Conservation (phyloP, 2,797 vertebrate species). For the Notoglanidium macrostoma region DNA sequence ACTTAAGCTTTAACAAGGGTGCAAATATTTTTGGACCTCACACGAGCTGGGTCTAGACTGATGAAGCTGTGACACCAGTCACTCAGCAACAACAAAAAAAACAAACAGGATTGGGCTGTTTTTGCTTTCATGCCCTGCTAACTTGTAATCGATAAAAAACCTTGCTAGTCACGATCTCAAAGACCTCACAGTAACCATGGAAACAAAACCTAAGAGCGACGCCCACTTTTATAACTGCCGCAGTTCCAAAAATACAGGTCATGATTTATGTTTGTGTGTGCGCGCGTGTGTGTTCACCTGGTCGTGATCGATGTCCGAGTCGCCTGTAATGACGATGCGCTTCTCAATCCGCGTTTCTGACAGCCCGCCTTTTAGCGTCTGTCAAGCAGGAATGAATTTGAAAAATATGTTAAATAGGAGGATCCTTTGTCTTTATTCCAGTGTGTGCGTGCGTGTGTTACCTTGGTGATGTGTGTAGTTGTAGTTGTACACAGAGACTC, state of each 20-base stretch:
- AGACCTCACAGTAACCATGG: not conserved
- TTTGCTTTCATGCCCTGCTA: not conserved
- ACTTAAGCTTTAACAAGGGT: not conserved
- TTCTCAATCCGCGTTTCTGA: constrained; percentile 99
- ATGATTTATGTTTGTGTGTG: constrained; percentile 1
- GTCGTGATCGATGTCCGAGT: constrained; percentile 97
- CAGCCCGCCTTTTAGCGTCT: constrained; percentile 95
- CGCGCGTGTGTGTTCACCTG: constrained; percentile 75
- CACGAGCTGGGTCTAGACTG: no score
- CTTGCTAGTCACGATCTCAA: not conserved
- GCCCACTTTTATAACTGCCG: not conserved
- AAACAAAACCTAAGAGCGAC: not conserved
- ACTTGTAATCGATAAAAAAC: not conserved
- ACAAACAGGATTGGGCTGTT: not conserved
- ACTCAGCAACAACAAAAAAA: not conserved
- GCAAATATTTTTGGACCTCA: not conserved
- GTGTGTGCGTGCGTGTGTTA: constrained; percentile 60
- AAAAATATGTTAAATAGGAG: not conserved
- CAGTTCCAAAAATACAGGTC: not conserved
- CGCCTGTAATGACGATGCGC: constrained; percentile 96
- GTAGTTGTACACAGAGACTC: constrained; percentile 96
- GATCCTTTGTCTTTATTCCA: not conserved
- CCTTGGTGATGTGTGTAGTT: constrained; percentile 99
- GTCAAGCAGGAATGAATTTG: constrained; percentile 36
- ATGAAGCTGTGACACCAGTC: not conserved